Percentiles rank a stretch among this genome's conserved stretches.
Evolutionary conservation across 2,797 vertebrate species (phyloP).

Genomic region (Atherinosoma microstoma): DNA sequence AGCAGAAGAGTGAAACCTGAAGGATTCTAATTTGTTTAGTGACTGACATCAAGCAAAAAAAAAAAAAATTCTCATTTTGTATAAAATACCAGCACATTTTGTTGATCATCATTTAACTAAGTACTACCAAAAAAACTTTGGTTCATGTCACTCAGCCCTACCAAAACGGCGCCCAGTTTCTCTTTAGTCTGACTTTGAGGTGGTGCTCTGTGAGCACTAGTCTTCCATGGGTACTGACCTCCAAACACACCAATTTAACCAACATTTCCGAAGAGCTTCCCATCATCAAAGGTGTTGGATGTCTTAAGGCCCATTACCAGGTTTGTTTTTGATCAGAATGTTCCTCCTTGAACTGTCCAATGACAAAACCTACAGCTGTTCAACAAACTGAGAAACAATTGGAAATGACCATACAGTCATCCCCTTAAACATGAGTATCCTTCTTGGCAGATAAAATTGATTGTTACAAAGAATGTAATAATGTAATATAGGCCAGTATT

Average conservation of each 20-base stretch:
- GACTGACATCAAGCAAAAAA: background rate
- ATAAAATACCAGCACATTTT: background rate
- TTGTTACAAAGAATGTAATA: too few relatives aligned
- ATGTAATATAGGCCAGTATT: too few relatives aligned
- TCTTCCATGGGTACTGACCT: background rate
- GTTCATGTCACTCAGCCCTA: background rate
- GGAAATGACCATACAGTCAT: background rate
- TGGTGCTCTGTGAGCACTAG: too few relatives aligned
- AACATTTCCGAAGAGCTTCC: background rate
- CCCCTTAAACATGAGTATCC: background rate
- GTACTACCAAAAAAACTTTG: background rate
- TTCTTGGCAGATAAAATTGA: too few relatives aligned
- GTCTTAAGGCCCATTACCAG: background rate
- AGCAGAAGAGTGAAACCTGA: background rate
- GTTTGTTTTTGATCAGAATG: background rate
- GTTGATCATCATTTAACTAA: background rate
- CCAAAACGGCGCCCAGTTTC: background rate
- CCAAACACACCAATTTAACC: background rate
- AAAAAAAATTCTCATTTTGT: too few relatives aligned
- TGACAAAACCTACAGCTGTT: background rate
- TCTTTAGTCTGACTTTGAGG: too few relatives aligned
- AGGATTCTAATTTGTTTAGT: background rate
- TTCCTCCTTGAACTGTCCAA: background rate
- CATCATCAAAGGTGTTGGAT: background rate
- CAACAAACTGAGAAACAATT: background rate